A percentile compares a stretch with the other conserved stretches of the same genome.
phyloP scores from a whole-genome alignment of 2,113 vertebrate species.

The Kryptolebias marmoratus region DNA sequence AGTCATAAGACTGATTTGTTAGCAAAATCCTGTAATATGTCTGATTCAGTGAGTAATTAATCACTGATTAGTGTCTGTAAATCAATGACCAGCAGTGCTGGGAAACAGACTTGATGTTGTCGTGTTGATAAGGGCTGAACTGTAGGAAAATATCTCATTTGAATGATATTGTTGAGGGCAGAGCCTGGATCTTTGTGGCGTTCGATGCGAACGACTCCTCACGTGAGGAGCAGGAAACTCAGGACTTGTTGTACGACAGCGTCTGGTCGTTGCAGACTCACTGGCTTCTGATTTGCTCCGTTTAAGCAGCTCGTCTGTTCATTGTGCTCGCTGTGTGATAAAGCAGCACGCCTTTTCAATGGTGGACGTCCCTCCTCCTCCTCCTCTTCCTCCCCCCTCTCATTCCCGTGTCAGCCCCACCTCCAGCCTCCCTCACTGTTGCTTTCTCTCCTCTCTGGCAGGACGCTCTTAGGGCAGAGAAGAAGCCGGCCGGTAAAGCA shows the following conservation, averaged over 20 bases:
- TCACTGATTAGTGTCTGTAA: slow-evolving; percentile 39
- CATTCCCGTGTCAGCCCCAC: slow-evolving; percentile 35
- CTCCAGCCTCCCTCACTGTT: slow-evolving; percentile 47
- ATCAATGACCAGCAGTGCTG: slow-evolving; percentile 40
- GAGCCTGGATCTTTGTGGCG: background rate
- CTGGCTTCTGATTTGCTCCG: background rate
- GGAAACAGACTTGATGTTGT: slow-evolving; percentile 25
- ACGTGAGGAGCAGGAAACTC: slow-evolving; percentile 12
- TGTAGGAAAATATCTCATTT: slow-evolving; percentile 16
- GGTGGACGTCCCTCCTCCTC: slow-evolving; percentile 22
- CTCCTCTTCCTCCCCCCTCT: background rate
- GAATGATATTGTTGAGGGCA: slow-evolving; percentile 15
- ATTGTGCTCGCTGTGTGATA: slow-evolving; percentile 12
- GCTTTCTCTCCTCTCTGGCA: slow-evolving; percentile 45
- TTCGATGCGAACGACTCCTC: slow-evolving; percentile 34
- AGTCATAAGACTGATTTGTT: background rate
- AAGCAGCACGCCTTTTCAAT: slow-evolving; percentile 21
- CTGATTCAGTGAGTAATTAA: background rate
- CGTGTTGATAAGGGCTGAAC: slow-evolving; percentile 15
- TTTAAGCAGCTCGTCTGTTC: background rate
- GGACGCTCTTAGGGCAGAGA: slow-evolving; percentile 50
- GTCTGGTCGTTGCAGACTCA: background rate
- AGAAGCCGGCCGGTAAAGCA: slow-evolving; percentile 55
- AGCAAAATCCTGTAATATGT: background rate
- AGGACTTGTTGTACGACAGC: background rate